Evolutionary conservation across 2,888 invertebrate species (phyloP), one percentile per base, ranked within the genome.

Genomic region (Cephus nigrinus): DNA sequence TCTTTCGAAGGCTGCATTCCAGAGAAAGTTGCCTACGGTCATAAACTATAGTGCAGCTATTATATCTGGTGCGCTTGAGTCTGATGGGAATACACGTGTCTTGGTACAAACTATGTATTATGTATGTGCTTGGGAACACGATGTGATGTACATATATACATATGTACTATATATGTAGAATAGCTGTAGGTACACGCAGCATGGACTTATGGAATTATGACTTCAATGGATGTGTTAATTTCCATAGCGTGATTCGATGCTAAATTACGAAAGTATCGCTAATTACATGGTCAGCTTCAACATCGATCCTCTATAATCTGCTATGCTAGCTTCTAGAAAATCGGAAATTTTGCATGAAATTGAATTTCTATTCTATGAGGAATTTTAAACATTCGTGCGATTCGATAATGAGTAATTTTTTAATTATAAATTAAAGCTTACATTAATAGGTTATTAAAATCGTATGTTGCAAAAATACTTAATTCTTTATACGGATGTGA

Each of bases 11-110:
- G 33, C 78, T 75, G 82, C 82, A 87, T 86, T 87, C 84, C 85
- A 80, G 86, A 84, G 86, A 87, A 87, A 87, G 88, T 86, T 83
- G 82, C 73, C 78, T 40, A 69, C 36, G n/a, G 36, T 71, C 12
- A 23, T 71, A 11, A 9, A 23, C 23, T 23, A 9, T 40, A 55
- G 23, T 55, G 55, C 23, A 55, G 55, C 55, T 55, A 23, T 55
- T 55, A 55, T 55, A 9, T 55, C 23, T 23, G 55, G 55, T 55
- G 23, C 23, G 55, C 55, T 55, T 55, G 23, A 15, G 15, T 55
- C 55, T 23, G 23, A 55, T 55, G 55, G 23, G 23, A 55, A 55
- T 55, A 55, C 55, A 55, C 55, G 55, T 15, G 23, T 55, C 55
- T 55, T 55, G 55, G 55, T 55, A 55, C 23, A 9, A 23, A 55